Evolutionary conservation across 1,140 invertebrate species (phyloP).

Genomic region (Drosophila ironensis): DNA sequence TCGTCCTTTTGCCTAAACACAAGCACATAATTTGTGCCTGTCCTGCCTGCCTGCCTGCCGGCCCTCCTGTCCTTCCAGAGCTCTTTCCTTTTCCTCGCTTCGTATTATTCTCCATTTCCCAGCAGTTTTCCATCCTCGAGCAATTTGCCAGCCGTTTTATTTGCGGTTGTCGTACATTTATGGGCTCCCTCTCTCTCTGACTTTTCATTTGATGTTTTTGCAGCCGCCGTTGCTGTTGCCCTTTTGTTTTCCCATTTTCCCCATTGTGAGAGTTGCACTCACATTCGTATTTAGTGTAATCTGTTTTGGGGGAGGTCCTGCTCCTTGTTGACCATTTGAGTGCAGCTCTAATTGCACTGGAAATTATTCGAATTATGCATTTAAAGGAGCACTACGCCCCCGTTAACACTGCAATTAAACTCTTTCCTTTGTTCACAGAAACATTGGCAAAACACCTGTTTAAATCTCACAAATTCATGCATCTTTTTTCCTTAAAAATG

Average conservation of each 20-base stretch:
- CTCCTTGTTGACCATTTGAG: slow-evolving; percentile 74
- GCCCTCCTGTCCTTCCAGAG: neutral
- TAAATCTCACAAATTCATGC: no score
- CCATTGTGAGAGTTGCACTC: slow-evolving; percentile 11
- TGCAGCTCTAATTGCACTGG: slow-evolving; percentile 72
- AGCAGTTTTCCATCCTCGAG: slow-evolving; percentile 27
- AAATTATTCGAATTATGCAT: slow-evolving; percentile 65
- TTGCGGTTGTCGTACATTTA: slow-evolving; percentile 77
- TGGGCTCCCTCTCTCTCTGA: slow-evolving; percentile 15
- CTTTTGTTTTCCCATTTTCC: slow-evolving; percentile 23
- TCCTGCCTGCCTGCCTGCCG: neutral
- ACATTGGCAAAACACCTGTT: no score
- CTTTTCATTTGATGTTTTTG: slow-evolving; percentile 4
- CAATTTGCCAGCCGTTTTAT: slow-evolving; percentile 77
- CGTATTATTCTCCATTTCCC: neutral
- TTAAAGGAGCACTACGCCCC: slow-evolving; percentile 2
- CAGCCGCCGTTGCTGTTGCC: no score
- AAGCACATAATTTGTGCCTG: slow-evolving; percentile 64
- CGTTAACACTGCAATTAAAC: slow-evolving; percentile 6
- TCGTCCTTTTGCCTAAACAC: slow-evolving; percentile 12
- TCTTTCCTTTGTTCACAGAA: neutral
- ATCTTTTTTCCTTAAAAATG: no score
- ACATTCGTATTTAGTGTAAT: slow-evolving; percentile 64
- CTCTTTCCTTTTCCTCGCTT: neutral
- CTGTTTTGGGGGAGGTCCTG: slow-evolving; percentile 55